Conservation (phyloP, 2,113 vertebrate species). For the Petromus typicus region DNA sequence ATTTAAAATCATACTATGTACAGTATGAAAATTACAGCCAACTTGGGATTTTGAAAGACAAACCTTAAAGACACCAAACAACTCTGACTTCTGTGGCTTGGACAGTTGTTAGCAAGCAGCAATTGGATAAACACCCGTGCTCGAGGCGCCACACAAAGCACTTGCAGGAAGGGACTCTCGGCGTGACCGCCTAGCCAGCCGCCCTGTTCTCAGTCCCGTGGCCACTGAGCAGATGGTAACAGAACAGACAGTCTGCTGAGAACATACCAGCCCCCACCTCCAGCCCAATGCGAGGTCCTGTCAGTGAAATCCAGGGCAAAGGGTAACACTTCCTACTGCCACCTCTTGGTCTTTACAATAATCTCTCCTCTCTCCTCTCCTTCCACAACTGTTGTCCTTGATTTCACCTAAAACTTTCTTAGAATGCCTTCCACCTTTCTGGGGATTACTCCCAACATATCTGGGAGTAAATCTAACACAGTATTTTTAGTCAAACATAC, state of each 20-base stretch:
- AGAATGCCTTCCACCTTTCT: neutral
- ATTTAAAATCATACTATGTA: neutral
- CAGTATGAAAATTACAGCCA: neutral
- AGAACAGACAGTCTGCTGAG: neutral
- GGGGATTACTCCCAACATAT: neutral
- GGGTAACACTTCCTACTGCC: accelerated
- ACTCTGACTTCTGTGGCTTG: neutral
- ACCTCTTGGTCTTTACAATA: neutral
- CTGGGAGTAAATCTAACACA: neutral
- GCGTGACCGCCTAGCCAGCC: too few species aligned
- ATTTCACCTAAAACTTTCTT: neutral
- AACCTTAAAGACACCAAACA: neutral
- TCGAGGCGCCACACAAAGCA: neutral
- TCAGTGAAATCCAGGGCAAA: neutral
- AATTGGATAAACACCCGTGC: neutral
- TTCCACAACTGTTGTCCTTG: neutral
- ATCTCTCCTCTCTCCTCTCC: neutral
- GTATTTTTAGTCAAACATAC: neutral
- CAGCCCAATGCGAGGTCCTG: neutral
- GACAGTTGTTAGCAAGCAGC: neutral
- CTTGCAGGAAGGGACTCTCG: neutral
- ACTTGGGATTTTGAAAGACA: neutral
- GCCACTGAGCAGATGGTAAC: neutral
- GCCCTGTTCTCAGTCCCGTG: neutral
- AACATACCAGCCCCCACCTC: neutral